Evolutionary conservation across 2,113 vertebrate genomes (phyloP).

Genomic region (Cyanoderma ruficeps): DNA sequence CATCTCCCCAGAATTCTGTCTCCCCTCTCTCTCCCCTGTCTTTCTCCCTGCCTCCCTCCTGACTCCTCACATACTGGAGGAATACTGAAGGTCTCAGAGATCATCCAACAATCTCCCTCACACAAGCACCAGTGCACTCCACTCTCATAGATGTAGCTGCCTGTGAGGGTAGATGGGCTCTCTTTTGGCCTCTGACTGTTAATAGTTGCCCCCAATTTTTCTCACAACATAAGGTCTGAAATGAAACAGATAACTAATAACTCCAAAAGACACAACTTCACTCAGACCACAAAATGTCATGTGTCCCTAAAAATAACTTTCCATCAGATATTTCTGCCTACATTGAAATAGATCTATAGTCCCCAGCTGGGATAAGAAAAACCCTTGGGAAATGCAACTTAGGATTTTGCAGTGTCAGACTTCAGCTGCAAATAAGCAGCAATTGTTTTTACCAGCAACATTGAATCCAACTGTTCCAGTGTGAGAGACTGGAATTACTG

Average conservation of each 20-base stretch:
- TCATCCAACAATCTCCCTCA: neutral
- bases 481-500: neutral
- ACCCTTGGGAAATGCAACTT: neutral
- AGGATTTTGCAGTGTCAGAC: neutral
- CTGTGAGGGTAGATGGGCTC: neutral
- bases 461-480: neutral
- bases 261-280: neutral
- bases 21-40: neutral
- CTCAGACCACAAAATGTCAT: neutral
- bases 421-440: neutral
- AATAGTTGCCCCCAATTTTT: neutral
- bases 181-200: neutral
- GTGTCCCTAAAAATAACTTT: neutral
- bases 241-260: neutral
- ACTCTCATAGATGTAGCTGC: neutral
- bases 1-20: neutral
- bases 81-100: neutral
- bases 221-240: neutral
- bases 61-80: neutral
- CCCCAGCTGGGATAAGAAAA: neutral
- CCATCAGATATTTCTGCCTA: neutral
- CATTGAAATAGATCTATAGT: neutral
- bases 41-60: too few relatives aligned
- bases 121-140: neutral
- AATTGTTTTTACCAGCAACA: neutral